A percentile compares a stretch with the other conserved stretches of the same genome.
These are phyloP conservation scores for Rhagoletis zephyria DNA, from an alignment of 1,140 invertebrate species.

Conservation along the genomic window DNA sequence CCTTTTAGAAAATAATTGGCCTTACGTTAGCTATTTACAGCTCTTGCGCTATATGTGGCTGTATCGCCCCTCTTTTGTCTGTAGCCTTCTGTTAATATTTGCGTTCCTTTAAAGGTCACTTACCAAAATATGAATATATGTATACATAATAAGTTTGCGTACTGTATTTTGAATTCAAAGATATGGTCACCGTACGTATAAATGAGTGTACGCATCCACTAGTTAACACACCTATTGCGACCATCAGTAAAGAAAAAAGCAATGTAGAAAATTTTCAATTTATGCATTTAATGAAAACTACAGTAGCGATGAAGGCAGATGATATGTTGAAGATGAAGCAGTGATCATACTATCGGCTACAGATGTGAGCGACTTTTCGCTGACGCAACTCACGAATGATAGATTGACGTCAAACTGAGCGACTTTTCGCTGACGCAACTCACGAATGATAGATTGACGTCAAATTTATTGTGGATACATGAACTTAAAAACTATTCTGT, in stretches of 20 bases:
- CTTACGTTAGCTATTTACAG: no score
- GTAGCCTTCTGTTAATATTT: no score
- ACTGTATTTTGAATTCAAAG: no score
- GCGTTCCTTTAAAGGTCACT: no score
- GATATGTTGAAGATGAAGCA: neutral
- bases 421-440: constrained; percentile 26
- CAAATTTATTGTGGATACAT: neutral
- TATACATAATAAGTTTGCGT: no score
- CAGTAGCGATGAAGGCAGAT: neutral
- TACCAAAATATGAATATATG: no score
- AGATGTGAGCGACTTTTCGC: neutral
- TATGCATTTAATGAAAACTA: neutral
- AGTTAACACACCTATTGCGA: neutral
- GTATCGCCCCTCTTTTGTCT: no score
- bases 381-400: constrained; percentile 24
- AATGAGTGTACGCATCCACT: neutral
- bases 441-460: constrained; percentile 20
- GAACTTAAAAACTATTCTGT: neutral
- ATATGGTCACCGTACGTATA: no score
- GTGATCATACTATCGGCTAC: neutral
- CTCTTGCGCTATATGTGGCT: no score
- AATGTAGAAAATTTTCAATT: neutral
- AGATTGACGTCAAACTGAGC: constrained; percentile 19
- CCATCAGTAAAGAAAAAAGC: neutral
- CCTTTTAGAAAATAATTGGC: no score